Evolutionary conservation across 2,888 invertebrate species (phyloP), one percentile per base, ranked within the genome.

Genomic region (Ennomos quercinarius): DNA sequence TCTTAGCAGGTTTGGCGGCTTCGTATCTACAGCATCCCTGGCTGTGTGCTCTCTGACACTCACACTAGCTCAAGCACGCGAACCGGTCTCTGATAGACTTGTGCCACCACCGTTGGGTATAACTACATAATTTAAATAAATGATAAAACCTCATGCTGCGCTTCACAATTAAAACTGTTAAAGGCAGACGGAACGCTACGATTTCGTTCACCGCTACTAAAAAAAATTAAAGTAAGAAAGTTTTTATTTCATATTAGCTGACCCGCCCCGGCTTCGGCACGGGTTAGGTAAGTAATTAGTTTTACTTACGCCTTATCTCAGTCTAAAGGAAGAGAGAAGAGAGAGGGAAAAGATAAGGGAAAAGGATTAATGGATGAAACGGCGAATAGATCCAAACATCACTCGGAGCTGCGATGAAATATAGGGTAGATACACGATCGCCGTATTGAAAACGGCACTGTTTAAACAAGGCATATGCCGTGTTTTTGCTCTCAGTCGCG

Each of bases 81-180:
- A 85, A 89, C 89, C 89, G 89, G 88, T 88, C 87, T 66, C 57
- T 74, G 60, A 80, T 77, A 84, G 82, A 84, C 78, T 71, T 77
- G 72, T 79, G 81, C 84, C 80, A 83, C 84, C 81, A 84, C 83
- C 81, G 85, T 84, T 85, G 82, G 78, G 79, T 80, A 81, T 80
- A 81, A 82, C 82, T 80, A 81, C 80, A 84, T 85, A 76, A 86
- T 87, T 87, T 86, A 81, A 86, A 86, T 86, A 86, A 84, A 81
- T 84, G 83, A 83, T 83, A 81, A 83, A 86, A 80, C 76, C 78
- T 81, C 82, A 76, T 76, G 76, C 80, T 81, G 79, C 68, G 83
- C 84, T 85, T 84, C 81, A 85, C 86, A 86, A 88, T 84, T 86
- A 84, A 86, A 85, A 87, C 84, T 85, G 81, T 86, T 85, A 80